Conservation (phyloP, 1,140 invertebrate species). For the Triops longicaudatus region DNA sequence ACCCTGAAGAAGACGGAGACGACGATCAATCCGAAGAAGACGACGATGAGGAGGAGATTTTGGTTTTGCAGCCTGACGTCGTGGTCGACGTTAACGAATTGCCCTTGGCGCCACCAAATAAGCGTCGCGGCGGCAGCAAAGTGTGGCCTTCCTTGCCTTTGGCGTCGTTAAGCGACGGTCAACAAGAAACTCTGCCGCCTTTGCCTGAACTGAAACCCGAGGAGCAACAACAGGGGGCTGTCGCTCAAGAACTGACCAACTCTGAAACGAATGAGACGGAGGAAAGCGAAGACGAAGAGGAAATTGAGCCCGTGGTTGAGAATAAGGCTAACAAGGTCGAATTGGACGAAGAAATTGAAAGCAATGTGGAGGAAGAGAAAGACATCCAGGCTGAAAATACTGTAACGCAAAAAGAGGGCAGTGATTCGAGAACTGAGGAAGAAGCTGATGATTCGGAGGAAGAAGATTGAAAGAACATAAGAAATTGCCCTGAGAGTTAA, state of each 20-base stretch:
- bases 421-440: not conserved
- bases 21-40: not conserved
- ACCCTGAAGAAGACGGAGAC: not conserved
- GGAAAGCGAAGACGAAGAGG: not conserved
- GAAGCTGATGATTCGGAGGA: too few relatives aligned
- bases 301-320: not conserved
- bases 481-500: too few relatives aligned
- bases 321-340: not conserved
- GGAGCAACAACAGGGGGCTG: not conserved
- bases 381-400: not conserved
- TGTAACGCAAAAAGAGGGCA: not conserved
- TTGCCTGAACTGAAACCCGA: not conserved
- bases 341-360: not conserved
- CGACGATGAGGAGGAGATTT: not conserved
- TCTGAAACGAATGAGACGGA: not conserved
- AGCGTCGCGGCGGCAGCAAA: not conserved
- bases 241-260: not conserved
- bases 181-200: not conserved
- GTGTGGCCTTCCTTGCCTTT: conserved; percentile 1
- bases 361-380: not conserved
- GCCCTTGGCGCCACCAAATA: not conserved
- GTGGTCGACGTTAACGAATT: not conserved
- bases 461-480: too few relatives aligned
- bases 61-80: not conserved
- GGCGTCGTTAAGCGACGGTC: not conserved